Evolutionary conservation across 1,140 invertebrate species (phyloP), one percentile per base, ranked within the genome.

Genomic region (Drosophila chauvacae): DNA sequence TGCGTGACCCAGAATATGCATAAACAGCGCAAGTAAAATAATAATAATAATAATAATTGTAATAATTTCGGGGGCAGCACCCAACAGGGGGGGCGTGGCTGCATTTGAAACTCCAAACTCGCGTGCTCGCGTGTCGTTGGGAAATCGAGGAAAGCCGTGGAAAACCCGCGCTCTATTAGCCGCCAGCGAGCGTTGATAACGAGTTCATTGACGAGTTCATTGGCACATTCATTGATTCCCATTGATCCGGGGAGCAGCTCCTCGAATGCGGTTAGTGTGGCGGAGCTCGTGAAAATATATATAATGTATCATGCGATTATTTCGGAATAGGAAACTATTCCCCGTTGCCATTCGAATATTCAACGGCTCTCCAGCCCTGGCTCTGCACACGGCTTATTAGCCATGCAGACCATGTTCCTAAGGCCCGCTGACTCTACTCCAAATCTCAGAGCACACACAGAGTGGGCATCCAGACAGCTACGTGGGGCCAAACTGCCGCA

Each of bases 131-230:
- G 77, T 77, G 81, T 63, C 44, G 65, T 56, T 68, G 48, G 39
- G 51, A 57, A 53, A 69, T 45, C 39, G 26, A 30, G 30, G 63
- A 63, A 79, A 48, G 41, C 14, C 28, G 28, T 53, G 57, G 41
- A 48, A 65, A 55, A 63, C 53, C 30, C 47, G n/a, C 13, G 60
- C 44, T 58, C 73, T 59, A 85, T 85, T 85, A 74, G 73, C 30
- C 9, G 42, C 23, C 56, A 28, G 42, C n/a, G 20, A 45, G 55
- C 50, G 77, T 48, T 77, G 77, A 90, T 88, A 84, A 88, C 69
- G 77, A 88, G 85, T 83, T 81, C 78, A 86, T 81, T 85, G 82
- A 81, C 74, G 81, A 81, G 81, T 85, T 87, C 83, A 87, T 88
- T 88, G 84, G 84, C 85, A 86, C 84, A 90, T 90, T 81, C 85